phyloP scores from a whole-genome alignment of 2,797 vertebrate species.

The Cynopterus sphinx region DNA sequence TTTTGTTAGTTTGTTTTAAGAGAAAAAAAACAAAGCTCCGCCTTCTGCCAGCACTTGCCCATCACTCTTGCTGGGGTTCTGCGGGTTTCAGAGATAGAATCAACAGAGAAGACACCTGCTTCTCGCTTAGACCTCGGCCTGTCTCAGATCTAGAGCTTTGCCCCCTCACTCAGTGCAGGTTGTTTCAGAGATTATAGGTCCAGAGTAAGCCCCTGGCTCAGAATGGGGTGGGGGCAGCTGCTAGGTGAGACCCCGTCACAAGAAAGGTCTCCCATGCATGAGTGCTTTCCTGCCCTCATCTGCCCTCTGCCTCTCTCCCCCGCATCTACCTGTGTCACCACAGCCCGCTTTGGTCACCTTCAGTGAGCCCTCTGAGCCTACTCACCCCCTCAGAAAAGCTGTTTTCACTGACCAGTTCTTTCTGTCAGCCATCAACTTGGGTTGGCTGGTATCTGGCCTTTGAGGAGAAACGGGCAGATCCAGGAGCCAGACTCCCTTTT shows the following conservation, averaged over 20 bases:
- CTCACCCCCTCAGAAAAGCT: background rate
- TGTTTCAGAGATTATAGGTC: background rate
- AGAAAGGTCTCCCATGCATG: background rate
- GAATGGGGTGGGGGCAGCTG: background rate
- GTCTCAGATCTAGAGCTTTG: background rate
- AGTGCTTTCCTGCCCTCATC: background rate
- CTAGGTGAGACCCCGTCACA: no score
- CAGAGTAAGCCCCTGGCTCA: background rate
- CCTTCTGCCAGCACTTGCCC: background rate
- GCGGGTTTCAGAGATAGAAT: background rate
- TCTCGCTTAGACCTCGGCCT: background rate
- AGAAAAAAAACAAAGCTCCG: background rate
- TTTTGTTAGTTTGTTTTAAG: no score
- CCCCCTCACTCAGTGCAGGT: background rate
- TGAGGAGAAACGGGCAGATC: background rate
- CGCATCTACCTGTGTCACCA: fast-evolving
- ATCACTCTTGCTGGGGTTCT: background rate
- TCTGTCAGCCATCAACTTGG: background rate
- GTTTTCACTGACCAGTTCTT: background rate
- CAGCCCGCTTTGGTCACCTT: background rate
- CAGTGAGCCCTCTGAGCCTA: background rate
- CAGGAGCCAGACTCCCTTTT: background rate
- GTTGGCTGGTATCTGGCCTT: background rate
- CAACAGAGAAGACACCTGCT: background rate
- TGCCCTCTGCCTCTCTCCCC: no score